A percentile compares a stretch with the other conserved stretches of the same genome.
phyloP scores from a whole-genome alignment of 2,797 vertebrate genomes.

The Ceyx erithaca region DNA sequence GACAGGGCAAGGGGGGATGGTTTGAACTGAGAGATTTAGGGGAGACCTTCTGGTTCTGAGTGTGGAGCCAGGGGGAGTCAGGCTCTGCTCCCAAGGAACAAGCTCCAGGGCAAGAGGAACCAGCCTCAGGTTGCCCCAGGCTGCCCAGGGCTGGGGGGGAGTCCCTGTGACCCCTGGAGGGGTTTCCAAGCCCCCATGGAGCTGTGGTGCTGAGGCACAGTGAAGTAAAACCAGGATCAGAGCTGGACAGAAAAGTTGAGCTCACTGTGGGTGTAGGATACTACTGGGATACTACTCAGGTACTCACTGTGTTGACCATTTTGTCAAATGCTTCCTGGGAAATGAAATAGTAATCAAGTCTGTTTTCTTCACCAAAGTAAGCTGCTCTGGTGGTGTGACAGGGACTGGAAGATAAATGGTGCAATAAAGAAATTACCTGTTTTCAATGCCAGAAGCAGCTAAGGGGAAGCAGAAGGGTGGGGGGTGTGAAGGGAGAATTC shows the following conservation, averaged over 20 bases:
- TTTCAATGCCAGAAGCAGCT: background rate
- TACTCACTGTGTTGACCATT: slow-evolving; percentile 85
- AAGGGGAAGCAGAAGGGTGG: background rate
- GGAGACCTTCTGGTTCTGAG: no score
- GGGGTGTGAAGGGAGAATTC: background rate
- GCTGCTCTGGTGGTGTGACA: slow-evolving; percentile 91
- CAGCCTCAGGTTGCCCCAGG: no score
- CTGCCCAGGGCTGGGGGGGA: background rate
- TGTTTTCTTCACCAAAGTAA: slow-evolving; percentile 89
- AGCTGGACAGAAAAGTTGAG: background rate
- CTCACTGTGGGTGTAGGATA: background rate
- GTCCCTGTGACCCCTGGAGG: background rate
- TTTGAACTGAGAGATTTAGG: no score
- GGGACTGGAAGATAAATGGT: slow-evolving; percentile 77
- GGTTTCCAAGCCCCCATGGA: no score
- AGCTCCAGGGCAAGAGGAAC: no score
- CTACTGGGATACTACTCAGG: background rate
- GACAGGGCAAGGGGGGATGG: no score
- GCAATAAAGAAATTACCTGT: background rate
- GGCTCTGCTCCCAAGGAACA: no score
- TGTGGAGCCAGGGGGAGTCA: no score
- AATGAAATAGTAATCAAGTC: slow-evolving; percentile 91
- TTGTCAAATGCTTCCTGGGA: slow-evolving; percentile 86
- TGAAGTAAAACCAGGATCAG: background rate
- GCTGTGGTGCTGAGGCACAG: no score